Conservation (phyloP, 2,888 invertebrate species). For the Amblyteles armatorius region DNA sequence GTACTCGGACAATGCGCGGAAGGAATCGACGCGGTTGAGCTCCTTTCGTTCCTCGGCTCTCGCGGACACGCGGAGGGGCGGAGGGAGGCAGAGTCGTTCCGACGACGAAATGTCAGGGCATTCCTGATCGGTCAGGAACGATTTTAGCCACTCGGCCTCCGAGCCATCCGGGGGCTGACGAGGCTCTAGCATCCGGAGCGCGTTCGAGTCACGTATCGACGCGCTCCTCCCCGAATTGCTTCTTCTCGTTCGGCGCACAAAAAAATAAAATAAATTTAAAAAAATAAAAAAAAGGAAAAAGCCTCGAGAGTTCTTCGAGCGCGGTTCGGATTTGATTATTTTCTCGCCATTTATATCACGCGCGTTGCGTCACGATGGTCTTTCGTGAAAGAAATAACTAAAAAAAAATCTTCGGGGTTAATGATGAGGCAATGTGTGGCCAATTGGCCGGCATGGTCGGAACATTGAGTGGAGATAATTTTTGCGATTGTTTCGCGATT, state of each 20-base stretch:
- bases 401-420: not conserved
- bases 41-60: slow-evolving; percentile 20
- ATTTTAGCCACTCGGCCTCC: slow-evolving; percentile 79
- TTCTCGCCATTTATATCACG: not conserved
- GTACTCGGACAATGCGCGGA: slow-evolving; percentile 46
- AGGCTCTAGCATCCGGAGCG: slow-evolving; percentile 37
- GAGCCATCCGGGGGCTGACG: slow-evolving; percentile 67
- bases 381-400: not conserved
- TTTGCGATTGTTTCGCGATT: not conserved
- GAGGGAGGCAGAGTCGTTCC: not conserved
- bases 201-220: slow-evolving; percentile 30
- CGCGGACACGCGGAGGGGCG: not conserved
- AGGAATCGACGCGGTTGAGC: slow-evolving; percentile 38
- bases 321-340: not conserved
- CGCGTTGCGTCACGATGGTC: not conserved
- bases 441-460: not conserved
- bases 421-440: slow-evolving; percentile 2
- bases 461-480: slow-evolving; percentile 4
- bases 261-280: slow-evolving; percentile 3
- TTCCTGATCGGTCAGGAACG: slow-evolving; percentile 81
- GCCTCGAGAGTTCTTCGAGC: not conserved
- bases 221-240: slow-evolving; percentile 4
- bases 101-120: slow-evolving; percentile 74
- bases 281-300: not conserved
- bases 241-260: not conserved